phyloP scores from a whole-genome alignment of 1,140 invertebrate species.

The Meloidogyne hapla region DNA sequence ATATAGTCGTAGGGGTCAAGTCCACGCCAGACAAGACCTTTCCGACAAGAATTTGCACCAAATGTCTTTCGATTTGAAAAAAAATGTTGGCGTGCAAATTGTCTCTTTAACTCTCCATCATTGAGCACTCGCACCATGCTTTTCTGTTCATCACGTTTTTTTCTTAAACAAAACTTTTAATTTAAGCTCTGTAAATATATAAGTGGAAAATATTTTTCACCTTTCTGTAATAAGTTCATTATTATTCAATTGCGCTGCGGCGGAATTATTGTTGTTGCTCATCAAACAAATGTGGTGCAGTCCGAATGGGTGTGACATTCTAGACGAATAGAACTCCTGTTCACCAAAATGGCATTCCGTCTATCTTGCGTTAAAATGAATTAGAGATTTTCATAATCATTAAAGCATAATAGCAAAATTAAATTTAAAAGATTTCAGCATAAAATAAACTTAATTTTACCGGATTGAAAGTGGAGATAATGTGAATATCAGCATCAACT shows the following conservation, averaged over 20 bases:
- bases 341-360: slow-evolving; percentile 47
- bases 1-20: slow-evolving; percentile 57
- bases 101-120: slow-evolving; percentile 34
- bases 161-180: neutral
- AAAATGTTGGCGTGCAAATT: slow-evolving; percentile 41
- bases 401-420: no score
- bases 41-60: slow-evolving; percentile 50
- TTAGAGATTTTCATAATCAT: slow-evolving; percentile 5
- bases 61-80: slow-evolving; percentile 37
- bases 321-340: neutral
- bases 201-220: neutral
- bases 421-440: no score
- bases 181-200: neutral
- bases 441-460: slow-evolving; percentile 12
- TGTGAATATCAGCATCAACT: slow-evolving; percentile 37
- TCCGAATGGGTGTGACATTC: neutral
- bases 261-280: neutral
- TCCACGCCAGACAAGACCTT: slow-evolving; percentile 46
- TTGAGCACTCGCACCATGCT: slow-evolving; percentile 21
- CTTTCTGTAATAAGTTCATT: slow-evolving; percentile 1
- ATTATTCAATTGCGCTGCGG: neutral
- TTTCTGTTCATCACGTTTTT: neutral
- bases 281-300: slow-evolving; percentile 17
- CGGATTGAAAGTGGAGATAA: slow-evolving; percentile 36
- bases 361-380: neutral